Base-by-base conservation (phyloP, 2,888 invertebrate species). In the Sminthurides aquaticus region DNA sequence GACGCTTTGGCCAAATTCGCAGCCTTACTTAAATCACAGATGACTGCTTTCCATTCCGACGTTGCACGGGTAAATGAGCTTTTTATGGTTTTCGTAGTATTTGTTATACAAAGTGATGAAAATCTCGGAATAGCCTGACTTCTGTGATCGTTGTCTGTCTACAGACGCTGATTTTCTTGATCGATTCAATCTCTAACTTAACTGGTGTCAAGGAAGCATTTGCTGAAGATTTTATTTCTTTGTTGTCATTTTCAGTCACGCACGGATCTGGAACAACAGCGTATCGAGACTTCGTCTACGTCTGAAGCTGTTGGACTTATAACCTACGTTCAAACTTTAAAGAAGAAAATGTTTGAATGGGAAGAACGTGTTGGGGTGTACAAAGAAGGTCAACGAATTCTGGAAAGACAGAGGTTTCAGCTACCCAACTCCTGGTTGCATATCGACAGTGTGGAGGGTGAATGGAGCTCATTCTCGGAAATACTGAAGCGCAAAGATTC, bases 391-490 rank as follows among this genome's bases (percentile, higher is more conserved):
- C 98, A 99, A 78, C 86, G 95, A 56, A 96, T 99, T 76, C 81
- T 99, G 67, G 98, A 97, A 79, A 84, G 97, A 58, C 98, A 99
- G 79, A 84, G 92, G 69, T 99, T 98, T 84, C 98, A 98, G 80
- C 98, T 99, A 80, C 99, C 99, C 15, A 86, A 88, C 60, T 88
- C 87, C 75, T 99, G 99, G 99, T 81, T 99, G 69, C 96, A 99
- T 78, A 96, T 97, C 54, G 99, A 99, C 79, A 96, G 98, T 78
- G 90, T 99, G 66, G 98, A 99, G 80, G 99, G 99, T 1, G 99
- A 99, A 84, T 99, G 99, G 99, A 91, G 94, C 56, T 98, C 99
- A 0, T 98, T 99, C 78, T 94, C 93, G 78, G 99, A 99, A 80
- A 99, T 99, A 68, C 93, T 99, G 80, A 91, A 93, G 77, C 86